Conservation (phyloP, 2,797 vertebrate species). For the Eremophila alpestris region DNA sequence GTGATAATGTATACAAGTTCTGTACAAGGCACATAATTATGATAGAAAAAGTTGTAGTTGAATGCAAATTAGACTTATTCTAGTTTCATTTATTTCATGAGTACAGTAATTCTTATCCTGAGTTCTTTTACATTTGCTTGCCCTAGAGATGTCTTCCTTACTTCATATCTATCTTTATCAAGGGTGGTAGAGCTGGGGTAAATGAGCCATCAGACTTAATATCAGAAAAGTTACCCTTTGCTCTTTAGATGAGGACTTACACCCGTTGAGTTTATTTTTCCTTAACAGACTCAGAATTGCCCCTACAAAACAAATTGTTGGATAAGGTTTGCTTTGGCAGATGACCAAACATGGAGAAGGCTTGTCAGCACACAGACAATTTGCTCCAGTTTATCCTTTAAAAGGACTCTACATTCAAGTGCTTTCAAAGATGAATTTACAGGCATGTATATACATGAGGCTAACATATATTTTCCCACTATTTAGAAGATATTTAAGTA, state of each 20-base stretch:
- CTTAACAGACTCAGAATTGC: not conserved
- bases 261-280: not conserved
- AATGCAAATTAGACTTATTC: fast-evolving
- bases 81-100: not conserved
- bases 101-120: not conserved
- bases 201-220: not conserved
- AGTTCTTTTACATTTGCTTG: not conserved
- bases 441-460: not conserved
- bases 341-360: not conserved
- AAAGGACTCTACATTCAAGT: not conserved
- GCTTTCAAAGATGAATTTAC: not conserved
- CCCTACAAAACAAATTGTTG: not conserved
- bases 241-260: not conserved
- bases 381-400: not conserved
- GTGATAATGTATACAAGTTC: not conserved
- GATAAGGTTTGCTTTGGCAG: not conserved
- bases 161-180: not conserved
- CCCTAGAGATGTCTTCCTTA: not conserved
- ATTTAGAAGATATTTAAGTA: not conserved
- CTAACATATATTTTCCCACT: not conserved
- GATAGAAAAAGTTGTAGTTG: not conserved
- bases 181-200: not conserved
- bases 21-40: not conserved
- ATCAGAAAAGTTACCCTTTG: not conserved
- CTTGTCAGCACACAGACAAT: not conserved